These are phyloP conservation scores for Alligator sinensis DNA, from an alignment of 2,113 vertebrate genomes.

Conservation along the genomic window DNA sequence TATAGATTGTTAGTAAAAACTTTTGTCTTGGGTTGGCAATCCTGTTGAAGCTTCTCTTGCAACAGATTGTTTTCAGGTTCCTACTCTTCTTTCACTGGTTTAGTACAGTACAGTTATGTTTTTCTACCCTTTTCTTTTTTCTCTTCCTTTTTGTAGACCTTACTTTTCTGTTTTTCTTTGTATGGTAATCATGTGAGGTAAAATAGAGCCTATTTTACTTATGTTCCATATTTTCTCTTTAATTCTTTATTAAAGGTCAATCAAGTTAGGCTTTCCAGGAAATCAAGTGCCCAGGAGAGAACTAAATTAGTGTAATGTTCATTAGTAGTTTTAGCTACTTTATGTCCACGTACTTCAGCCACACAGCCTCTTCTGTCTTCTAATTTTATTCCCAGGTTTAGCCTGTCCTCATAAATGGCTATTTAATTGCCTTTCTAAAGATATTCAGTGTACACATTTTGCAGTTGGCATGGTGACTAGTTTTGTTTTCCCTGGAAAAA, in stretches of 20 bases:
- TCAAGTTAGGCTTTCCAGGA: neutral
- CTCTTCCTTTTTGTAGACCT: neutral
- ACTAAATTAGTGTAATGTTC: neutral
- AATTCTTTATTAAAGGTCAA: neutral
- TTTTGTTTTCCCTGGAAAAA: conserved; percentile 32
- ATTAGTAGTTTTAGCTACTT: neutral
- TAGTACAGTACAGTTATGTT: neutral
- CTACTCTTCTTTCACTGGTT: neutral
- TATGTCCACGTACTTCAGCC: neutral
- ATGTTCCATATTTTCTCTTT: neutral
- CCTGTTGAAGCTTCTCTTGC: neutral
- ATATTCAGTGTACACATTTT: neutral
- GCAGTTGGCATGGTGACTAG: neutral
- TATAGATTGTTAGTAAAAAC: no score
- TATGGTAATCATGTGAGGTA: neutral
- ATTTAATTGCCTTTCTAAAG: neutral
- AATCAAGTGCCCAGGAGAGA: neutral
- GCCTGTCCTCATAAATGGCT: neutral
- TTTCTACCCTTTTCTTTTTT: neutral
- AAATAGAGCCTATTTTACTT: neutral
- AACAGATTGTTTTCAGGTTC: neutral
- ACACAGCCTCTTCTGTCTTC: neutral
- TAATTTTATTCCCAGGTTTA: neutral
- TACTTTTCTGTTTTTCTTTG: neutral
- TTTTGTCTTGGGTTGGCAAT: neutral